Conservation (phyloP, 2,888 invertebrate species). For the Mythimna loreyi region DNA sequence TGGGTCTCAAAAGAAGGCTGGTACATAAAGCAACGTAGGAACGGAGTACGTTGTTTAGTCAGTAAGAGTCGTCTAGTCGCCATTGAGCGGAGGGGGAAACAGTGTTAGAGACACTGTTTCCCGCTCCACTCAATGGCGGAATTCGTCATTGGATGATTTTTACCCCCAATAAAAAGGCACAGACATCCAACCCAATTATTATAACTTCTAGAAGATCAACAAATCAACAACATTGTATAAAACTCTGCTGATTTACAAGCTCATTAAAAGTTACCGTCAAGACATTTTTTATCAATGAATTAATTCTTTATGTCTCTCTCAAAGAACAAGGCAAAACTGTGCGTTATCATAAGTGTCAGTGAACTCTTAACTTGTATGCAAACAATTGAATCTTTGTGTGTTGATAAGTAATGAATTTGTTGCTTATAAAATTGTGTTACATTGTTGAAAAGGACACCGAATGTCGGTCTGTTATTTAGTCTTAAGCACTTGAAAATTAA, state of each 20-base stretch:
- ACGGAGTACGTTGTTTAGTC: no score
- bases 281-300: conserved; percentile 39
- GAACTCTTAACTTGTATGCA: conserved; percentile 23
- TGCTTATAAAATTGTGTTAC: conserved; percentile 51
- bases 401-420: conserved; percentile 21
- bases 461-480: background rate
- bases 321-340: conserved; percentile 31
- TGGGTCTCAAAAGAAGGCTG: no score
- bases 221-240: conserved; percentile 38
- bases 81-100: no score
- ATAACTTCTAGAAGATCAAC: no score
- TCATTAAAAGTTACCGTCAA: background rate
- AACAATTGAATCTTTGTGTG: conserved; percentile 52
- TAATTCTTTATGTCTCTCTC: conserved; percentile 12
- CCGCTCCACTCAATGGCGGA: no score
- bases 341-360: conserved; percentile 46
- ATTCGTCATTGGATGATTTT: no score
- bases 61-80: no score
- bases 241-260: conserved; percentile 29
- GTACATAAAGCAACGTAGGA: no score
- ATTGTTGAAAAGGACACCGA: conserved; percentile 44
- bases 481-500: conserved; percentile 3
- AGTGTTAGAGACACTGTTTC: no score
- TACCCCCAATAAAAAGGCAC: no score
- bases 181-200: background rate